A percentile compares a stretch with the other conserved stretches of the same genome.
phyloP scores from a whole-genome alignment of 2,797 vertebrate species.

The Crenichthys baileyi region DNA sequence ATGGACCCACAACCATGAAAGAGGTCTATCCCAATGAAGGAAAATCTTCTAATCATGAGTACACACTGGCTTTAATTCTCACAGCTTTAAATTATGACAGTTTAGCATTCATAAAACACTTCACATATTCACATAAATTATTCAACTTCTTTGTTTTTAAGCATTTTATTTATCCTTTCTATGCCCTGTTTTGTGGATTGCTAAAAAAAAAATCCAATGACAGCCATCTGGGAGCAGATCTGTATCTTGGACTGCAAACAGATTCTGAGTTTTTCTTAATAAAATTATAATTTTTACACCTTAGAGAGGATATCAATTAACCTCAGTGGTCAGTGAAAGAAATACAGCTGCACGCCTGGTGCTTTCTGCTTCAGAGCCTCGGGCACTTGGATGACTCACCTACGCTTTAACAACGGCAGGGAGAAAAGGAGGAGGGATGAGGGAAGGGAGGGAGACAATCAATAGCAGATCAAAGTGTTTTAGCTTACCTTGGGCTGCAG shows the following conservation, averaged over 20 bases:
- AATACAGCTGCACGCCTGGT: conserved; percentile 44
- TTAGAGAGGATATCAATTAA: conserved; percentile 75
- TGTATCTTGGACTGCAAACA: conserved; percentile 42
- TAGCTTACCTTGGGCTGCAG: conserved; percentile 73
- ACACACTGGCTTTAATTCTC: not conserved
- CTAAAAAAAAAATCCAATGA: not conserved
- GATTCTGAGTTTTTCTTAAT: conserved; percentile 45
- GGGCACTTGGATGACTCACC: conserved; percentile 64
- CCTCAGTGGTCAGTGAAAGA: conserved; percentile 66
- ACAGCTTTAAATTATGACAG: not conserved
- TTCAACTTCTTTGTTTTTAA: not conserved
- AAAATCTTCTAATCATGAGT: not conserved
- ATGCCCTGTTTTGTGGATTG: not conserved
- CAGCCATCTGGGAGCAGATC: conserved; percentile 9
- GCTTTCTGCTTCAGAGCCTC: conserved; percentile 57
- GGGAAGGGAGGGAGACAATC: conserved; percentile 76
- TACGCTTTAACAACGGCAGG: conserved; percentile 61
- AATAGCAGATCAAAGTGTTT: conserved; percentile 83
- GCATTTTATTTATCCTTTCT: not conserved
- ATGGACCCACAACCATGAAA: not conserved
- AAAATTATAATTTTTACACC: conserved; percentile 62
- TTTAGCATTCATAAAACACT: not conserved
- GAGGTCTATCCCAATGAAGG: not conserved
- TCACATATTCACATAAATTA: not conserved
- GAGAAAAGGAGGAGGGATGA: conserved; percentile 53